These are phyloP conservation scores for Drosophila pseudotalamancana DNA, from an alignment of 2,888 invertebrate species.

Conservation along the genomic window DNA sequence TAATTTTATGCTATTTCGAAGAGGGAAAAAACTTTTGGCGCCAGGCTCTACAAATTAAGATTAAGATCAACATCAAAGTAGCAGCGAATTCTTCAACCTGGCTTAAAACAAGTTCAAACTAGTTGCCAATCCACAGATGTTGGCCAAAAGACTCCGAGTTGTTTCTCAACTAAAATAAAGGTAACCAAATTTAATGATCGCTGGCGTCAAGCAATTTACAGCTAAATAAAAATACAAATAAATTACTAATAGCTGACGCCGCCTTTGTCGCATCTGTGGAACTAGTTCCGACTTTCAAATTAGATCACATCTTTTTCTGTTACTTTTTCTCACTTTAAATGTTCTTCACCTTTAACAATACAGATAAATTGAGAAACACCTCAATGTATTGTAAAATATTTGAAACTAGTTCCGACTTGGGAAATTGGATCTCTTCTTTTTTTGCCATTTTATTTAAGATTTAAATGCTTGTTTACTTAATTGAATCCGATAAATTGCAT, in stretches of 20 bases:
- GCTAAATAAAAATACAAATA: conserved; percentile 63
- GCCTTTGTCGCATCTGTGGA: conserved; percentile 57
- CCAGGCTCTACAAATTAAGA: conserved; percentile 73
- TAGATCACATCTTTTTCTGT: background rate
- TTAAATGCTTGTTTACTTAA: too few relatives aligned
- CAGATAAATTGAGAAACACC: background rate
- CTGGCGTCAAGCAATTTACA: conserved; percentile 76
- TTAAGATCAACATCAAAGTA: conserved; percentile 69
- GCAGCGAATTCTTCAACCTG: conserved; percentile 53
- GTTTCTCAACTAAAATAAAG: conserved; percentile 20
- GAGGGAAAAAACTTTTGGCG: conserved; percentile 57
- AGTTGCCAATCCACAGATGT: conserved; percentile 24
- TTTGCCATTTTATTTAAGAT: too few relatives aligned
- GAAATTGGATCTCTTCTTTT: too few relatives aligned
- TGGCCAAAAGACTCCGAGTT: conserved; percentile 26
- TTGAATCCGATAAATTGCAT: too few relatives aligned
- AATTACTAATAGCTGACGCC: conserved; percentile 51
- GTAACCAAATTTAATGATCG: conserved; percentile 48
- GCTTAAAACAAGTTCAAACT: conserved; percentile 34
- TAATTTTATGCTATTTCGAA: conserved; percentile 51
- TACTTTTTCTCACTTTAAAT: too few relatives aligned
- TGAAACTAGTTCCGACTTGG: too few relatives aligned
- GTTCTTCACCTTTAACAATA: too few relatives aligned
- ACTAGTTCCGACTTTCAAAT: conserved; percentile 31
- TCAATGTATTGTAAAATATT: background rate